Conservation (phyloP, 2,797 vertebrate genomes). For the Taeniopygia guttata region DNA sequence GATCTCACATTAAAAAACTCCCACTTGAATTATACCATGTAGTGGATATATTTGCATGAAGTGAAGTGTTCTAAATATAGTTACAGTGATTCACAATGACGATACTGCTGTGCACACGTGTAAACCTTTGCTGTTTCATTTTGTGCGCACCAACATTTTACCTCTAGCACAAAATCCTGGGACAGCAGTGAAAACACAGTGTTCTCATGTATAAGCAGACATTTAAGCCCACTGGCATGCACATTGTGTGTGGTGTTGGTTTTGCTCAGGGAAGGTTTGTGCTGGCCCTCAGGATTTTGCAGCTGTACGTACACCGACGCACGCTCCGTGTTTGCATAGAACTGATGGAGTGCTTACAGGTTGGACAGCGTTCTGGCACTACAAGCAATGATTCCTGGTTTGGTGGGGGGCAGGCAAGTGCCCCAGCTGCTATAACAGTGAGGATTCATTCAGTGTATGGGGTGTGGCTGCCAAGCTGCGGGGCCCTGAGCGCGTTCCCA, state of each 20-base stretch:
- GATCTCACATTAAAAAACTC: not conserved
- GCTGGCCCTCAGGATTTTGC: not conserved
- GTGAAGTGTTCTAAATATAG: constrained; percentile 12
- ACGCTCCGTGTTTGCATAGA: not conserved
- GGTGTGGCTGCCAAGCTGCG: not conserved
- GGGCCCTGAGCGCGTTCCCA: not conserved
- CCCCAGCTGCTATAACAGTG: not conserved
- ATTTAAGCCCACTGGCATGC: accelerated
- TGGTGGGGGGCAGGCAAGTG: not conserved
- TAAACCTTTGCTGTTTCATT: constrained; percentile 3
- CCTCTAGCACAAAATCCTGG: not conserved
- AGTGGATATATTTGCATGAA: constrained; percentile 24
- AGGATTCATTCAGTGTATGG: not conserved
- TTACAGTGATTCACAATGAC: not conserved
- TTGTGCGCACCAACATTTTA: not conserved
- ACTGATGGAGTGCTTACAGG: not conserved
- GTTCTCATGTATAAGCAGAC: not conserved
- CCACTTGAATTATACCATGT: not conserved
- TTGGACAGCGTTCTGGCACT: not conserved
- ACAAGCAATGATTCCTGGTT: not conserved
- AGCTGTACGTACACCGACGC: not conserved
- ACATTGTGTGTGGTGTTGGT: accelerated
- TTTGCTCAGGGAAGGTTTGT: not conserved
- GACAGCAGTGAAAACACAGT: not conserved
- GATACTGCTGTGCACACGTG: not conserved